These are phyloP conservation scores for Dicentrarchus labrax DNA, from an alignment of 2,113 vertebrate genomes.

Conservation along the genomic window DNA sequence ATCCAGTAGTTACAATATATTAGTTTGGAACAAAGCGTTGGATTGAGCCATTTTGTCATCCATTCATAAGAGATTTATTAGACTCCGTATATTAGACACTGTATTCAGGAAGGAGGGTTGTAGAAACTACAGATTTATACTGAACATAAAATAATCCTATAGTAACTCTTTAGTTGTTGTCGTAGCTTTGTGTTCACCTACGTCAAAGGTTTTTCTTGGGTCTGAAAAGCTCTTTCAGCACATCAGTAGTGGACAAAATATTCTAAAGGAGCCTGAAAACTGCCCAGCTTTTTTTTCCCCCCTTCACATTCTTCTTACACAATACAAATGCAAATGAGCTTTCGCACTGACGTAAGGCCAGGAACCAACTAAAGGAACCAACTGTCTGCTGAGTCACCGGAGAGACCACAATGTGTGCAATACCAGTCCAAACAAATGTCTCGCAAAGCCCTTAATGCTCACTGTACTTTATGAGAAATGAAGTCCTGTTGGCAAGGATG, in stretches of 20 bases:
- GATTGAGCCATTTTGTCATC: background rate
- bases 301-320: constrained; percentile 14
- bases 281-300: background rate
- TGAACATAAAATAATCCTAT: background rate
- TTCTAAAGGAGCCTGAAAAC: constrained; percentile 7
- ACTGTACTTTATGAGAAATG: constrained; percentile 9
- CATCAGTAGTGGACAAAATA: constrained; percentile 25
- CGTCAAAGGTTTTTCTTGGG: background rate
- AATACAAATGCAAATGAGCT: constrained; percentile 66
- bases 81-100: too few species aligned
- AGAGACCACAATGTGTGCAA: constrained; percentile 24
- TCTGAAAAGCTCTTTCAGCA: constrained; percentile 46
- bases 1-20: background rate
- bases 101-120: background rate
- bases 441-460: constrained; percentile 38
- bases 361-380: constrained; percentile 32
- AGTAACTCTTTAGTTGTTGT: background rate
- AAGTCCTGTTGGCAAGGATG: constrained; percentile 29
- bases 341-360: constrained; percentile 34
- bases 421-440: constrained; percentile 27
- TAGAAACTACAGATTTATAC: background rate
- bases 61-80: background rate
- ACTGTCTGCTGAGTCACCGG: constrained; percentile 54
- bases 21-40: background rate
- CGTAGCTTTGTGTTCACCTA: background rate